A percentile compares a stretch with the other conserved stretches of the same genome.
Evolutionary conservation across 2,888 invertebrate species (phyloP).

Genomic region (Abrostola tripartita): DNA sequence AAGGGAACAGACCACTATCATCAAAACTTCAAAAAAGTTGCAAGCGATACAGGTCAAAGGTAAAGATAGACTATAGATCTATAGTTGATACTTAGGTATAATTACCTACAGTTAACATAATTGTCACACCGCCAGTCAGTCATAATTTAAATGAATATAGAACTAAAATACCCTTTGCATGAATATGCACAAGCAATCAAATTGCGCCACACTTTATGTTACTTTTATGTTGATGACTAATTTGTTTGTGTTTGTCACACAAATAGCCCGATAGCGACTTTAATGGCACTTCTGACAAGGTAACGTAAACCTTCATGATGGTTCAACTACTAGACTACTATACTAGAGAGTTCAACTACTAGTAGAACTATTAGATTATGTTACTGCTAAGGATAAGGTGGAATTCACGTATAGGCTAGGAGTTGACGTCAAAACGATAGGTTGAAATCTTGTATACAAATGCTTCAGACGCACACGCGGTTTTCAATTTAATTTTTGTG

Average conservation of each 20-base stretch:
- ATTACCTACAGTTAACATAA: too few species aligned
- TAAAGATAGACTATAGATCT: too few species aligned
- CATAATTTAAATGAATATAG: slow-evolving; percentile 3
- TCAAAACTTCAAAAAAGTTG: too few species aligned
- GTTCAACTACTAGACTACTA: slow-evolving; percentile 71
- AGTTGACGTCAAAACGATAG: neutral
- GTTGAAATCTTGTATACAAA: slow-evolving; percentile 3
- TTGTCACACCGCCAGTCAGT: slow-evolving; percentile 20
- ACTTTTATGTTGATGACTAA: slow-evolving; percentile 80
- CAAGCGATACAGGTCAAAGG: too few species aligned
- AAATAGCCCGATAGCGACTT: slow-evolving; percentile 98
- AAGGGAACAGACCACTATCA: too few species aligned
- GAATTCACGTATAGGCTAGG: slow-evolving; percentile 4
- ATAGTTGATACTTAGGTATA: too few species aligned
- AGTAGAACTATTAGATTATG: slow-evolving; percentile 50
- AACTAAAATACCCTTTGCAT: slow-evolving; percentile 50
- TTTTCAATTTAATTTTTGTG: neutral
- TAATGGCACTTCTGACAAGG: slow-evolving; percentile 98
- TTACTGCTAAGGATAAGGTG: slow-evolving; percentile 22
- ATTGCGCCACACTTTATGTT: slow-evolving; percentile 43
- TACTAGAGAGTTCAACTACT: slow-evolving; percentile 72
- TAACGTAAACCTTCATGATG: slow-evolving; percentile 88
- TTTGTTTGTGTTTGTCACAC: slow-evolving; percentile 91
- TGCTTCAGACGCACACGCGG: neutral
- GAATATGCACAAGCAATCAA: slow-evolving; percentile 52